These are phyloP conservation scores for Willowsia nigromaculata DNA, from an alignment of 2,888 invertebrate genomes.

Conservation along the genomic window DNA sequence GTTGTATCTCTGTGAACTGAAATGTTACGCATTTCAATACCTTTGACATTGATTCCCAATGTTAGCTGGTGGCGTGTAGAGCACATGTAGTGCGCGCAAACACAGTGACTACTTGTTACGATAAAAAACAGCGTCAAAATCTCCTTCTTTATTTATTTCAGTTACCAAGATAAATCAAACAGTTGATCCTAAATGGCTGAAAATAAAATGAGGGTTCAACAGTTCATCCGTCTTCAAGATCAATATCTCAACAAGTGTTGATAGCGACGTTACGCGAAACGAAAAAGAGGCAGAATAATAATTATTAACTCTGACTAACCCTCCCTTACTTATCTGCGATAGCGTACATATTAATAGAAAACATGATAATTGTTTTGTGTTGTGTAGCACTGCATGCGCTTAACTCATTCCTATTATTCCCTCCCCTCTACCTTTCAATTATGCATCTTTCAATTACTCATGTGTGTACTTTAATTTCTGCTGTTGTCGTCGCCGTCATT, in stretches of 20 bases:
- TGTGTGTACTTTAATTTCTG: too few relatives aligned
- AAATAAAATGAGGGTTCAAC: neutral
- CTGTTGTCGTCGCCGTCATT: too few relatives aligned
- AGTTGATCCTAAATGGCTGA: neutral
- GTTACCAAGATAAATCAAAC: neutral
- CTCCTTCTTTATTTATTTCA: too few relatives aligned
- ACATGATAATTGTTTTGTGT: too few relatives aligned
- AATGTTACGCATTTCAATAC: neutral
- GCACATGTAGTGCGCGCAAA: neutral
- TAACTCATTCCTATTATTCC: too few relatives aligned
- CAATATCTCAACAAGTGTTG: neutral
- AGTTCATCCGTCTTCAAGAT: neutral
- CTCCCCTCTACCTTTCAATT: too few relatives aligned
- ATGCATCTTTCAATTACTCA: too few relatives aligned
- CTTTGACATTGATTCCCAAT: neutral
- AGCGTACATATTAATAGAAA: too few relatives aligned
- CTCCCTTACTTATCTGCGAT: too few relatives aligned
- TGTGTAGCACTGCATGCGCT: too few relatives aligned
- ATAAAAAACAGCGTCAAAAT: neutral
- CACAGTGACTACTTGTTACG: neutral
- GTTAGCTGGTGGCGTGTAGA: neutral
- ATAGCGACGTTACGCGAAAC: neutral
- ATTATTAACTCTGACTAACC: too few relatives aligned
- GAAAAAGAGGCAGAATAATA: neutral
- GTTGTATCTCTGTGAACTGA: neutral